Evolutionary conservation across 2,113 vertebrate species (phyloP).

Genomic region (Daubentonia madagascariensis): DNA sequence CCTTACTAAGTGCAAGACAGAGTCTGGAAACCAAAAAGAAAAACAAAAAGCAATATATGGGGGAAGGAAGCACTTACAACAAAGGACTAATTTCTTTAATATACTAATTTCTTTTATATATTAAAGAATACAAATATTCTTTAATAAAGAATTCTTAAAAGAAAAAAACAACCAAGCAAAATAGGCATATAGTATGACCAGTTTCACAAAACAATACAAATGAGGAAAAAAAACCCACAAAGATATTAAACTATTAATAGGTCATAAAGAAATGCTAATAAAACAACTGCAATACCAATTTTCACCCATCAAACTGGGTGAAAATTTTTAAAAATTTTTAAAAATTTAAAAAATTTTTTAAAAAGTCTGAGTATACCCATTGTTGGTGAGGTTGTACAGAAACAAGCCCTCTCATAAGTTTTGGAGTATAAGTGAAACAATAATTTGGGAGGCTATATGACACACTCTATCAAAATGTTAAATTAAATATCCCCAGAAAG

Average conservation of each 20-base stretch:
- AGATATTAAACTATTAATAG: background rate
- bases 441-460: background rate
- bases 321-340: too few species aligned
- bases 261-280: slow-evolving; percentile 18
- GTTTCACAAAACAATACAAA: background rate
- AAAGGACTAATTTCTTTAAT: background rate
- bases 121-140: too few species aligned
- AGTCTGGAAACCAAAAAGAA: background rate
- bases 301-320: slow-evolving; percentile 8
- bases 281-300: background rate
- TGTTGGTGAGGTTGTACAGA: background rate
- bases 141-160: background rate
- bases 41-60: background rate
- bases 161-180: background rate
- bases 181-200: background rate
- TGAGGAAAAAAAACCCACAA: background rate
- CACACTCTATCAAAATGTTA: background rate
- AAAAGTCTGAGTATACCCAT: background rate
- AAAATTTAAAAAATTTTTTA: background rate
- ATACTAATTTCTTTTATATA: background rate
- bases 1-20: background rate
- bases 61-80: background rate
- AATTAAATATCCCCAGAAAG: background rate
- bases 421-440: background rate
- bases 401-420: background rate